phyloP scores from a whole-genome alignment of 2,113 vertebrate species.

The Pelodiscus sinensis region DNA sequence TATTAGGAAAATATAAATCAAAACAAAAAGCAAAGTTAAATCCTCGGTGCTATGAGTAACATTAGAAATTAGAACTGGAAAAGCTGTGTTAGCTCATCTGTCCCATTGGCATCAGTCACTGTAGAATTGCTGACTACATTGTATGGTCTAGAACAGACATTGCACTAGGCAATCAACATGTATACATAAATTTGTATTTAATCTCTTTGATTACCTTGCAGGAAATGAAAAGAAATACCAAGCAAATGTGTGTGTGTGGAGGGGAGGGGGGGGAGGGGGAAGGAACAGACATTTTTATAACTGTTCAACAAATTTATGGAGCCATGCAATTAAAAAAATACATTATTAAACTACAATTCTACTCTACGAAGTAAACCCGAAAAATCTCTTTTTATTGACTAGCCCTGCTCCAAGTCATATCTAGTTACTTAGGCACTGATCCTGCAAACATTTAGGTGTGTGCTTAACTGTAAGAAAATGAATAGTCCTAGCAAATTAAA shows the following conservation, averaged over 20 bases:
- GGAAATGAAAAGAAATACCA: background rate
- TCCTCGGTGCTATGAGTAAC: background rate
- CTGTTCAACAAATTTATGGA: background rate
- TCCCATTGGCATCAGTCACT: constrained; percentile 9
- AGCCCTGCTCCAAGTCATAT: background rate
- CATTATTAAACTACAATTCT: background rate
- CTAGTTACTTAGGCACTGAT: background rate
- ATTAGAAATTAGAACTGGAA: background rate
- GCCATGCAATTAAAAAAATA: background rate
- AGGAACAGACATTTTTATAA: no score
- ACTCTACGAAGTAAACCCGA: background rate
- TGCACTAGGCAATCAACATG: background rate
- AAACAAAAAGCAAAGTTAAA: background rate
- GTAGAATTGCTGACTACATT: background rate
- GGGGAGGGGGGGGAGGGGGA: background rate
- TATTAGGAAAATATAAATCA: constrained; percentile 6
- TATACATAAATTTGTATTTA: background rate
- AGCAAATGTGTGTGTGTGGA: background rate
- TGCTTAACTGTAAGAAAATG: background rate
- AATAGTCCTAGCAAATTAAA: background rate
- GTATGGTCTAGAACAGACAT: background rate
- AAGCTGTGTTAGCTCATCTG: background rate
- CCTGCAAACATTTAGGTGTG: fast-evolving
- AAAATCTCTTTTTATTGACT: background rate
- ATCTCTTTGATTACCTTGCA: background rate